phyloP scores from a whole-genome alignment of 2,113 vertebrate genomes.

The Mesoclemmys tuberculata region DNA sequence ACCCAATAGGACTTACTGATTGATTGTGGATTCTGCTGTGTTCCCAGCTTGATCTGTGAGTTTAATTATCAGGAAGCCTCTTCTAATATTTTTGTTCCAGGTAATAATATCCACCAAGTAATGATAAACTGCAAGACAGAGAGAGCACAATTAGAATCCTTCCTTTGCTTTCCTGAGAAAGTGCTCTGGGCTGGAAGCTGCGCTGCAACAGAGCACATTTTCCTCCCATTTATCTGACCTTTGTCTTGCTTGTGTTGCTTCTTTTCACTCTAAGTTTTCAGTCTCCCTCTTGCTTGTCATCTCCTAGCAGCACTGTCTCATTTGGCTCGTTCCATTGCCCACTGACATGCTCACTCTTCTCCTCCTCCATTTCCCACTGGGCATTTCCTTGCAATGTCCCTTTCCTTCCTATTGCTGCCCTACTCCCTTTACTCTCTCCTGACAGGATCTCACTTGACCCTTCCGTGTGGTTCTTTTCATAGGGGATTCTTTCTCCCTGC shows the following conservation, averaged over 20 bases:
- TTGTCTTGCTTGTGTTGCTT: background rate
- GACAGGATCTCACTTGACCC: background rate
- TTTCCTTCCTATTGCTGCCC: background rate
- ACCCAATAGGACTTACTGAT: slow-evolving; percentile 84
- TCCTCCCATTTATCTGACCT: background rate
- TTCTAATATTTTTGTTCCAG: slow-evolving; percentile 84
- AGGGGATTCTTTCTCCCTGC: background rate
- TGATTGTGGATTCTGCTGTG: slow-evolving; percentile 81
- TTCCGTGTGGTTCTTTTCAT: background rate
- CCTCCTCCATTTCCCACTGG: background rate
- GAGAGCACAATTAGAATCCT: background rate
- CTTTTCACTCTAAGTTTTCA: background rate
- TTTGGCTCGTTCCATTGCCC: background rate
- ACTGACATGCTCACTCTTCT: background rate
- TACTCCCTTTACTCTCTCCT: background rate
- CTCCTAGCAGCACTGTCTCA: background rate
- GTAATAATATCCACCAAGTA: slow-evolving; percentile 88
- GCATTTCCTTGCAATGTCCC: background rate
- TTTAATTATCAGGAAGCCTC: slow-evolving; percentile 85
- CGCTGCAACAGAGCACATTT: background rate
- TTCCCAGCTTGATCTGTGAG: slow-evolving; percentile 72
- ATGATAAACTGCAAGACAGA: slow-evolving; percentile 79
- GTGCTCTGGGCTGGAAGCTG: background rate
- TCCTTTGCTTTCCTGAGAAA: background rate
- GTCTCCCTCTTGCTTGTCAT: background rate